phyloP scores from a whole-genome alignment of 2,797 vertebrate species.

The Parauchenoglanis ngamensis region DNA sequence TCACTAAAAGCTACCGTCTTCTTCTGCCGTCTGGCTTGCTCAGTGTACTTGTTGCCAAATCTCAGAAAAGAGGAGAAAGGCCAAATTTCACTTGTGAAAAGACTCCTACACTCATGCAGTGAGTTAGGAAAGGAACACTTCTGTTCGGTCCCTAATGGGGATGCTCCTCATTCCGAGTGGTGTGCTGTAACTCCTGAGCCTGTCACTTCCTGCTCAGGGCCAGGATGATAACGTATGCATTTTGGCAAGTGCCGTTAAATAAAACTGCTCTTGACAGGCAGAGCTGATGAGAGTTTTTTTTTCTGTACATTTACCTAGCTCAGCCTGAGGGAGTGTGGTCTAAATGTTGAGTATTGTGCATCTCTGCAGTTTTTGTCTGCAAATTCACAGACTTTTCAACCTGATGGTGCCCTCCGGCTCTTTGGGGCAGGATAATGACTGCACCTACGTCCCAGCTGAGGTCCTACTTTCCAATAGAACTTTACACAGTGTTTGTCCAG shows the following conservation, averaged over 20 bases:
- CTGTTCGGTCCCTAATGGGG: conserved; percentile 39
- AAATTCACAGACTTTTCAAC: conserved; percentile 4
- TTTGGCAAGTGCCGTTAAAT: conserved; percentile 47
- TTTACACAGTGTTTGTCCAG: background rate
- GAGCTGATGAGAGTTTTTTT: conserved; percentile 43
- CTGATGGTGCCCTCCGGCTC: conserved; percentile 12
- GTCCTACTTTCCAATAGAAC: background rate
- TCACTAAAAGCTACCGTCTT: conserved; percentile 64
- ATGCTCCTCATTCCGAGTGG: conserved; percentile 39
- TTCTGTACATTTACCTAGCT: conserved; percentile 36
- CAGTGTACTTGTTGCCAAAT: conserved; percentile 47
- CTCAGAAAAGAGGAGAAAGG: conserved; percentile 52
- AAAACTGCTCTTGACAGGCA: conserved; percentile 46
- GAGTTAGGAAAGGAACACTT: conserved; percentile 39
- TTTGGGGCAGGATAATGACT: conserved; percentile 16
- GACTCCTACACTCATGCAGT: conserved; percentile 47
- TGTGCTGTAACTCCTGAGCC: conserved; percentile 43
- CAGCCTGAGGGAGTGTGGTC: conserved; percentile 32
- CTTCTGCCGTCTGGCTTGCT: conserved; percentile 50
- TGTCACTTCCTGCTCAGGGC: conserved; percentile 43
- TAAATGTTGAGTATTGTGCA: conserved; percentile 37
- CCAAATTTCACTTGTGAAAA: conserved; percentile 52
- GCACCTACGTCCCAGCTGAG: conserved; percentile 24
- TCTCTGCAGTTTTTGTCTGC: conserved; percentile 13
- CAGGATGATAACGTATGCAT: conserved; percentile 44